phyloP scores from a whole-genome alignment of 2,888 invertebrate species.

The Netelia melanura region DNA sequence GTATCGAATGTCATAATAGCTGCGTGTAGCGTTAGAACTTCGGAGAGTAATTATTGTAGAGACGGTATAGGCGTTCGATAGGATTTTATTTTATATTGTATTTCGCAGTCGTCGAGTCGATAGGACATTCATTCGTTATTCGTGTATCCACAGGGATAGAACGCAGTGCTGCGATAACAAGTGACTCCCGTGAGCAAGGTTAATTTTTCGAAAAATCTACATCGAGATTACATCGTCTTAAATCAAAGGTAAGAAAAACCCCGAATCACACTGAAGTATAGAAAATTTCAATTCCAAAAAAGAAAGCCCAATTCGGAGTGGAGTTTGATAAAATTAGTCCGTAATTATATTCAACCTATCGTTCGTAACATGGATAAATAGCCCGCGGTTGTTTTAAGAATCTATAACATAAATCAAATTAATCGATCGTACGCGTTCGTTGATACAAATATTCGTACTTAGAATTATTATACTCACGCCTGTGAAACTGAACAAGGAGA shows the following conservation, averaged over 20 bases:
- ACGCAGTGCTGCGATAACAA: neutral
- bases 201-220: neutral
- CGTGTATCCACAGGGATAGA: neutral
- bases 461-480: constrained; percentile 10
- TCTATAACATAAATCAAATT: constrained; percentile 19
- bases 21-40: neutral
- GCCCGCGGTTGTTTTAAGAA: constrained; percentile 53
- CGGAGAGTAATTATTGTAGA: neutral
- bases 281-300: neutral
- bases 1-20: neutral
- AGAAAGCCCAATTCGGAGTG: neutral
- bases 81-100: neutral
- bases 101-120: neutral
- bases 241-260: neutral
- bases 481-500: constrained; percentile 54
- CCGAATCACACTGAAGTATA: neutral
- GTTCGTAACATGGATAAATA: constrained; percentile 54
- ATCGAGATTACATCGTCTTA: neutral
- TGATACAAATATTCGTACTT: neutral
- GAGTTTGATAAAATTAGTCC: neutral
- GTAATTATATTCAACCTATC: neutral
- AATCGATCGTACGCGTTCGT: neutral
- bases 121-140: neutral
- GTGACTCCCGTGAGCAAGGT: neutral
- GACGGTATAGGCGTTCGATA: neutral